phyloP scores from a whole-genome alignment of 2,888 invertebrate species.

The Protophormia terraenovae region DNA sequence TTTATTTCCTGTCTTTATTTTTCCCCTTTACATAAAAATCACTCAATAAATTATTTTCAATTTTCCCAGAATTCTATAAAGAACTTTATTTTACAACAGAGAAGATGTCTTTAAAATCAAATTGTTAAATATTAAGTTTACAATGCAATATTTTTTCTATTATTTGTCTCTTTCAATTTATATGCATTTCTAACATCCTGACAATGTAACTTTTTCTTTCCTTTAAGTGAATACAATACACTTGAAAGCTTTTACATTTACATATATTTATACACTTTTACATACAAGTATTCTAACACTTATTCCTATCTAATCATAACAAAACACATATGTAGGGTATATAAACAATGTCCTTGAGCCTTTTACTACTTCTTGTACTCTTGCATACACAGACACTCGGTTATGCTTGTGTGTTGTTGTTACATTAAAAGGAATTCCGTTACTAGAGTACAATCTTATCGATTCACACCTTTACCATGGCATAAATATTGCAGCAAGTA shows the following conservation, averaged over 20 bases:
- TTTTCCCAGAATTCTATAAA: not conserved
- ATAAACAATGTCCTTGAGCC: constrained; percentile 61
- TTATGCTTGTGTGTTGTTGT: not conserved
- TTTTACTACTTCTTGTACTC: not conserved
- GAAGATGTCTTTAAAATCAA: not conserved
- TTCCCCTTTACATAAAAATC: not conserved
- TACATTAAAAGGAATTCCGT: constrained; percentile 62
- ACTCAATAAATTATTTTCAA: not conserved
- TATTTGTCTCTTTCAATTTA: constrained; percentile 51
- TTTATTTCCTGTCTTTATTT: not conserved
- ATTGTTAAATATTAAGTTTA: constrained; percentile 18
- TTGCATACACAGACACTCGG: not conserved
- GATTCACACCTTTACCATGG: constrained; percentile 61
- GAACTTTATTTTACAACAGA: not conserved
- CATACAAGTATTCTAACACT: constrained; percentile 1
- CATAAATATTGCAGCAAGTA: constrained; percentile 22
- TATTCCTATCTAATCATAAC: constrained; percentile 52
- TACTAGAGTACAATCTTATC: constrained; percentile 57
- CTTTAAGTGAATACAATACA: constrained; percentile 47
- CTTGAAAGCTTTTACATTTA: constrained; percentile 40
- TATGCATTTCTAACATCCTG: constrained; percentile 49
- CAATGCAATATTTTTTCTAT: constrained; percentile 18
- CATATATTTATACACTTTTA: not conserved
- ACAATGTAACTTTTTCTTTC: constrained; percentile 47
- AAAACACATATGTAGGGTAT: constrained; percentile 46